A percentile compares a stretch with the other conserved stretches of the same genome.
Evolutionary conservation across 2,797 vertebrate genomes (phyloP).

Genomic region (Jordanella pulchra): DNA sequence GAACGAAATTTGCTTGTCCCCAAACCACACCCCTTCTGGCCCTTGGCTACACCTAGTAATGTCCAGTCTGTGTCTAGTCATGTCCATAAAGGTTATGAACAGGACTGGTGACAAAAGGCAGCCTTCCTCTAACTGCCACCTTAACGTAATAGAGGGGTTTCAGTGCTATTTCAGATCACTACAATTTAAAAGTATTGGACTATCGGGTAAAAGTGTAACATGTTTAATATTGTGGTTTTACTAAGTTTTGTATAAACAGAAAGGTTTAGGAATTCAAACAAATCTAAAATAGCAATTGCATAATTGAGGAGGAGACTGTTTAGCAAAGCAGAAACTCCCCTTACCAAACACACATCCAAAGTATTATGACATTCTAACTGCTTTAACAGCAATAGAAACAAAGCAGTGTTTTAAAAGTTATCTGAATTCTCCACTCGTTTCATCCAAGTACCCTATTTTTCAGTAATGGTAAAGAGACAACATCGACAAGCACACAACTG

Average conservation of each 20-base stretch:
- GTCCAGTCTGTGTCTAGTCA: too few species aligned
- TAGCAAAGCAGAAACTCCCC: constrained; percentile 24
- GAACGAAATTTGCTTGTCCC: too few species aligned
- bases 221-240: neutral
- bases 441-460: constrained; percentile 58
- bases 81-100: too few species aligned
- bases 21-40: too few species aligned
- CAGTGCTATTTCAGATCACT: neutral
- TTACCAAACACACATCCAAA: too few species aligned
- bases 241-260: constrained; percentile 2
- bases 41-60: too few species aligned
- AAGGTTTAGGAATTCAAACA: constrained; percentile 14
- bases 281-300: constrained; percentile 22
- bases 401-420: constrained; percentile 66
- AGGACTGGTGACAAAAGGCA: too few species aligned
- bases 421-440: constrained; percentile 57
- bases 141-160: too few species aligned
- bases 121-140: too few species aligned
- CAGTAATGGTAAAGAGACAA: constrained; percentile 43
- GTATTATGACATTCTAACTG: constrained; percentile 48
- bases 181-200: neutral
- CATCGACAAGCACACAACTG: constrained; percentile 59
- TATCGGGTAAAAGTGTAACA: neutral
- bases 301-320: constrained; percentile 29
- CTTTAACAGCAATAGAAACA: constrained; percentile 45